phyloP scores from a whole-genome alignment of 2,113 vertebrate genomes.

The Stomatorhinus ivindoensis region DNA sequence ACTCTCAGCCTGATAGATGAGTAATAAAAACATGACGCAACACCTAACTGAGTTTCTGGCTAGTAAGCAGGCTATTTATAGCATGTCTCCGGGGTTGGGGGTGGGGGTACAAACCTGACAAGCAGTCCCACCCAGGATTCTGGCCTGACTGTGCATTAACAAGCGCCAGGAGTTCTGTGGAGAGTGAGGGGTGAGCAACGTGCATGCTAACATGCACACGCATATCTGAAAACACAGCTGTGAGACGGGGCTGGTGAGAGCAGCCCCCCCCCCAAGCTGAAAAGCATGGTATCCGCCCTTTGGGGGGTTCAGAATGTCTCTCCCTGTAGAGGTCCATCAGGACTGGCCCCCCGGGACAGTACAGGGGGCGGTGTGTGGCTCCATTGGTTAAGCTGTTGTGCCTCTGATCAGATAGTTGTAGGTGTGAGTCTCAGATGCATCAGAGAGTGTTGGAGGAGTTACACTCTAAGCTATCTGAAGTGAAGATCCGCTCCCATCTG shows the following conservation, averaged over 20 bases:
- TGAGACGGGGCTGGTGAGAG: neutral
- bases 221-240: neutral
- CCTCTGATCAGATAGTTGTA: neutral
- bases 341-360: neutral
- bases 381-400: no score
- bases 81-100: neutral
- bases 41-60: neutral
- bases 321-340: neutral
- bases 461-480: neutral
- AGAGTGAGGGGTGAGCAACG: neutral
- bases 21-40: neutral
- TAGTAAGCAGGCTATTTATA: constrained; percentile 8
- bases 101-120: no score
- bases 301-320: neutral
- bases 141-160: neutral
- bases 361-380: neutral
- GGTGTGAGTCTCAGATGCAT: neutral
- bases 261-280: neutral
- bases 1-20: neutral
- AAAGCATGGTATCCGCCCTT: neutral
- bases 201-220: neutral
- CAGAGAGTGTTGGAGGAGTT: neutral
- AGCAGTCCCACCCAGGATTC: neutral
- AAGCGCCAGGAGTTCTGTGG: neutral
- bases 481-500: neutral